These are phyloP conservation scores for Zosterops hypoxanthus DNA, from an alignment of 2,113 vertebrate genomes.

Conservation along the genomic window DNA sequence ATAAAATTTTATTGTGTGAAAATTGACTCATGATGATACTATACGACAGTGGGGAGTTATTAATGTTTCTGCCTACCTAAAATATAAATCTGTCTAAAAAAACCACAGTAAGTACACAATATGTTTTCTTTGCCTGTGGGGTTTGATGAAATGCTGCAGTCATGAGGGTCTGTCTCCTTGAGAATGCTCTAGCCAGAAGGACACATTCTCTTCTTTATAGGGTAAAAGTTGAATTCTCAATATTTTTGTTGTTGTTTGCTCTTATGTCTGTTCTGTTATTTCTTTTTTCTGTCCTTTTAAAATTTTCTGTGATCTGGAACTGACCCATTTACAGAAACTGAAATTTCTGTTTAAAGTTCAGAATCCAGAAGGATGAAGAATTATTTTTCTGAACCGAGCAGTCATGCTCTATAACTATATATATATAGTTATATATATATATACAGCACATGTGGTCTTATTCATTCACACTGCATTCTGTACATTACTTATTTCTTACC, in stretches of 20 bases:
- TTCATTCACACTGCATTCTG: not conserved
- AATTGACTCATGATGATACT: not conserved
- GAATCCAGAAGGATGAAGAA: not conserved
- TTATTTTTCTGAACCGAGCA: not conserved
- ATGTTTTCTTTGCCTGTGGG: not conserved
- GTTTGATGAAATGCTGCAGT: not conserved
- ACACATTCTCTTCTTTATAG: not conserved
- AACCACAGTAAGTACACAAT: not conserved
- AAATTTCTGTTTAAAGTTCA: not conserved
- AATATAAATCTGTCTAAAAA: not conserved
- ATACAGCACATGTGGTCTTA: not conserved
- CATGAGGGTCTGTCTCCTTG: not conserved
- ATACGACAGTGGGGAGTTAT: not conserved
- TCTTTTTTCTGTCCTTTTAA: not conserved
- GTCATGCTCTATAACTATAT: no score
- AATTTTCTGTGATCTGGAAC: not conserved
- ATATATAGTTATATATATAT: no score
- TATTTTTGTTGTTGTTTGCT: not conserved
- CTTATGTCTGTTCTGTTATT: not conserved
- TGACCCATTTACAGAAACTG: not conserved
- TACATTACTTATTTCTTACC: not conserved
- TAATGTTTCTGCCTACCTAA: not conserved
- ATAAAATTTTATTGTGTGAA: not conserved
- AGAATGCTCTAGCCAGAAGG: not conserved
- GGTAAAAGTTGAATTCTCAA: not conserved